These are phyloP conservation scores for Calliopum simillimum DNA, from an alignment of 2,888 invertebrate genomes.

Conservation along the genomic window DNA sequence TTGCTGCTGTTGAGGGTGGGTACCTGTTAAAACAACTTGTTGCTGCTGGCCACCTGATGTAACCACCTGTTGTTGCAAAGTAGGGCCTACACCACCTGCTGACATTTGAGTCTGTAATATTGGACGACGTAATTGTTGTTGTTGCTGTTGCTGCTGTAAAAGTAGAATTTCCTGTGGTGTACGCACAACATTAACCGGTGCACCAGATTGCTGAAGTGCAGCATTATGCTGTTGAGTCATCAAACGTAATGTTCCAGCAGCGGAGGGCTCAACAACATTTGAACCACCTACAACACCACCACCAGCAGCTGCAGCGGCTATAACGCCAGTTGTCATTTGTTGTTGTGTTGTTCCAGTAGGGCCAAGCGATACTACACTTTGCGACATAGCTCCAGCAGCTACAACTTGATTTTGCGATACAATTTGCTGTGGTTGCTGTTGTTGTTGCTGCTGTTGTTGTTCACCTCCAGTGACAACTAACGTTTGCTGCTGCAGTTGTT, in stretches of 20 bases:
- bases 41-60: slow-evolving; percentile 48
- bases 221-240: slow-evolving; percentile 88
- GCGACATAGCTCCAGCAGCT: slow-evolving; percentile 37
- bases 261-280: slow-evolving; percentile 70
- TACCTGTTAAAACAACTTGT: slow-evolving; percentile 38
- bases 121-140: slow-evolving; percentile 68
- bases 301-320: slow-evolving; percentile 33
- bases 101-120: slow-evolving; percentile 51
- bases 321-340: slow-evolving; percentile 18
- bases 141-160: slow-evolving; percentile 69
- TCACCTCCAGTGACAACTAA: slow-evolving; percentile 49
- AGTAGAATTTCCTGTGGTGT: slow-evolving; percentile 70
- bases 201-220: slow-evolving; percentile 69
- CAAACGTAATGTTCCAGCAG: slow-evolving; percentile 78
- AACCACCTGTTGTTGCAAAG: slow-evolving; percentile 43
- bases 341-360: slow-evolving; percentile 58
- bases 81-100: slow-evolving; percentile 56
- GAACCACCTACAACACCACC: slow-evolving; percentile 42
- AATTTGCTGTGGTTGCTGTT: slow-evolving; percentile 48
- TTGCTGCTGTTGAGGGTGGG: slow-evolving; percentile 50
- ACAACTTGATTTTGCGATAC: slow-evolving; percentile 56
- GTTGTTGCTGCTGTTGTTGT: slow-evolving; percentile 44
- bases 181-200: slow-evolving; percentile 54
- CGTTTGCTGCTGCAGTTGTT: slow-evolving; percentile 59
- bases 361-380: slow-evolving; percentile 30